A percentile compares a stretch with the other conserved stretches of the same genome.
Conservation (phyloP, 2,797 vertebrate species). For the Crax fasciolata region DNA sequence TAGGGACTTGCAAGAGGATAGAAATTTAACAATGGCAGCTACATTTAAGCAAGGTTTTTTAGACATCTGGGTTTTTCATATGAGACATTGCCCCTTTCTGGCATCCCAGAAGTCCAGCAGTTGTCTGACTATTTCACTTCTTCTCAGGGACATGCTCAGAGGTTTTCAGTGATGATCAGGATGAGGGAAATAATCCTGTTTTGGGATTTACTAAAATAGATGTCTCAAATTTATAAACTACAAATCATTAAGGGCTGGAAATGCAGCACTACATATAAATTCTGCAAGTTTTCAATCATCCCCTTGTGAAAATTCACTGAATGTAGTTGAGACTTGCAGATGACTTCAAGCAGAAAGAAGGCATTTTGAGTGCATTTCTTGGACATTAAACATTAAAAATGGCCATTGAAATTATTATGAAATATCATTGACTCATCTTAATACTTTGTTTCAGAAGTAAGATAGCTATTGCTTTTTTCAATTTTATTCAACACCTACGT, state of each 20-base stretch:
- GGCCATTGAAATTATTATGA: neutral
- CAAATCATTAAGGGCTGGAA: neutral
- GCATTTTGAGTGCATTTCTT: neutral
- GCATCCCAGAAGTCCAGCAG: neutral
- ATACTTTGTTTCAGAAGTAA: neutral
- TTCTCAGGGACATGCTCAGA: neutral
- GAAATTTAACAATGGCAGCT: neutral
- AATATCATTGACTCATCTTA: neutral
- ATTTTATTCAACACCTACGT: neutral
- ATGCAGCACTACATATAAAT: neutral
- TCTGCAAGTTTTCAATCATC: neutral
- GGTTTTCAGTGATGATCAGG: neutral
- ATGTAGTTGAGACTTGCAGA: neutral
- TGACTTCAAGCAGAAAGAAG: constrained; percentile 25
- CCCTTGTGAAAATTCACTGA: neutral
- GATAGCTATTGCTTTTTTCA: neutral
- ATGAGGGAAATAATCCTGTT: neutral
- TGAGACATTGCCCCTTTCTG: neutral
- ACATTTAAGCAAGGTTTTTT: neutral
- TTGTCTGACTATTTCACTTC: neutral
- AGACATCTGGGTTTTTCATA: neutral
- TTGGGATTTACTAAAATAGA: neutral
- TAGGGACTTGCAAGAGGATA: neutral
- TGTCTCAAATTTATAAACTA: neutral
- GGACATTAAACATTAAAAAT: neutral